Percentiles rank a stretch among this genome's conserved stretches.
Conservation (phyloP, 2,797 vertebrate species). For the Benthosema pterotum region DNA sequence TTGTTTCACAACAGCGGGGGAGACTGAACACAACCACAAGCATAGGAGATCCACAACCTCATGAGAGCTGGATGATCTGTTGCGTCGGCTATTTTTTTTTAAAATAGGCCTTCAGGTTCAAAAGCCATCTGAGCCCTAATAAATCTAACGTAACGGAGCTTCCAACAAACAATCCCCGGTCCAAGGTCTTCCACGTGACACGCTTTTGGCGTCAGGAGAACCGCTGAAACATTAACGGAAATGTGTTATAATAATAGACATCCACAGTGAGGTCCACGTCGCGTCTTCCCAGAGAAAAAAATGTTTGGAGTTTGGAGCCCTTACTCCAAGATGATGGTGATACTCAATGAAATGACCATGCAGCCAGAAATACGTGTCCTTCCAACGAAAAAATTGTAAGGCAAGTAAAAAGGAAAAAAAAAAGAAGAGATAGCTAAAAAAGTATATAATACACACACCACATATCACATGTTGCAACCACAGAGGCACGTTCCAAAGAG, state of each 20-base stretch:
- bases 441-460: not conserved
- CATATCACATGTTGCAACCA: constrained; percentile 70
- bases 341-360: constrained; percentile 88
- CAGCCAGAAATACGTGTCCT: constrained; percentile 69
- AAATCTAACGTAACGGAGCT: constrained; percentile 12
- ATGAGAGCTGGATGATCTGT: no score
- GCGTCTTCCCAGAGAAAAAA: constrained; percentile 52
- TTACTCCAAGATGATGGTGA: constrained; percentile 71
- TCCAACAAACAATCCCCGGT: constrained; percentile 13
- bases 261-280: constrained; percentile 63
- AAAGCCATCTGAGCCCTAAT: constrained; percentile 15
- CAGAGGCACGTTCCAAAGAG: constrained; percentile 76
- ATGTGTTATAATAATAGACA: constrained; percentile 42
- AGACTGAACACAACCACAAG: no score
- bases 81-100: no score
- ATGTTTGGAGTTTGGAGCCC: constrained; percentile 36
- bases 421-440: constrained; percentile 20
- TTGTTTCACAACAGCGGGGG: constrained; percentile 4
- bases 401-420: constrained; percentile 32
- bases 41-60: no score
- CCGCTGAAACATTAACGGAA: constrained; percentile 20
- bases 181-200: constrained; percentile 16
- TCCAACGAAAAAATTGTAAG: constrained; percentile 47
- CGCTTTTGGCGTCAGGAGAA: constrained; percentile 3
- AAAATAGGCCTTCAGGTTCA: constrained; percentile 5